Evolutionary conservation across 2,888 invertebrate species (phyloP).

Genomic region (Neoascia interrupta): DNA sequence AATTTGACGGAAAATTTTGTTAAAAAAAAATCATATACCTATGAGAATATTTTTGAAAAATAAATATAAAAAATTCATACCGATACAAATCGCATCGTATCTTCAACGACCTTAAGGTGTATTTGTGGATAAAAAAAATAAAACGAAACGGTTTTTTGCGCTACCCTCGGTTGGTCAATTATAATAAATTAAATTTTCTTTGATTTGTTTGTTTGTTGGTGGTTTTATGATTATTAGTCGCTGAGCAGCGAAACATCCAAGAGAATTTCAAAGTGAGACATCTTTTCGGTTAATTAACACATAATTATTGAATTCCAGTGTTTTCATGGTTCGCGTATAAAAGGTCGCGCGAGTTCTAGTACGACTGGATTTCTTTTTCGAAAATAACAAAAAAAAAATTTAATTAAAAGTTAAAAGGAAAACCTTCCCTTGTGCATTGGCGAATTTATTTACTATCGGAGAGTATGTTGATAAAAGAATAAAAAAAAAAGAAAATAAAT

Average conservation of each 20-base stretch:
- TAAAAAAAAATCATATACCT: constrained; percentile 32
- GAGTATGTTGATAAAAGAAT: constrained; percentile 37
- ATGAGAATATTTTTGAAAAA: not conserved
- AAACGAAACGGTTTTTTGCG: constrained; percentile 32
- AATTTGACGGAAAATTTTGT: no score
- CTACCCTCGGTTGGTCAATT: constrained; percentile 53
- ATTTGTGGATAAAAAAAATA: constrained; percentile 51
- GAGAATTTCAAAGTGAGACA: constrained; percentile 31
- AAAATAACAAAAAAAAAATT: no score
- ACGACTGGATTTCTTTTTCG: constrained; percentile 11
- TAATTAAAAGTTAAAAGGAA: not conserved
- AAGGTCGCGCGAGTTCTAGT: constrained; percentile 25
- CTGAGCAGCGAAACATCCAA: constrained; percentile 27
- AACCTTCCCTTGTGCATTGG: constrained; percentile 21
- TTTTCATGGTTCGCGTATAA: constrained; percentile 30
- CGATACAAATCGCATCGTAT: constrained; percentile 29
- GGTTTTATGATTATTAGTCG: constrained; percentile 17
- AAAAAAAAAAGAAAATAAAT: constrained; percentile 5
- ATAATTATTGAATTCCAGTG: not conserved
- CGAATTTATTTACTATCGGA: constrained; percentile 48
- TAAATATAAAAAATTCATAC: constrained; percentile 32
- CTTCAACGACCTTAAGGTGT: constrained; percentile 43
- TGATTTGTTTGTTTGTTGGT: constrained; percentile 52
- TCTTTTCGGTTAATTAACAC: constrained; percentile 16
- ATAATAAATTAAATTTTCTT: constrained; percentile 58